Evolutionary conservation across 2,113 vertebrate genomes (phyloP).

Genomic region (Bagarius yarrelli): DNA sequence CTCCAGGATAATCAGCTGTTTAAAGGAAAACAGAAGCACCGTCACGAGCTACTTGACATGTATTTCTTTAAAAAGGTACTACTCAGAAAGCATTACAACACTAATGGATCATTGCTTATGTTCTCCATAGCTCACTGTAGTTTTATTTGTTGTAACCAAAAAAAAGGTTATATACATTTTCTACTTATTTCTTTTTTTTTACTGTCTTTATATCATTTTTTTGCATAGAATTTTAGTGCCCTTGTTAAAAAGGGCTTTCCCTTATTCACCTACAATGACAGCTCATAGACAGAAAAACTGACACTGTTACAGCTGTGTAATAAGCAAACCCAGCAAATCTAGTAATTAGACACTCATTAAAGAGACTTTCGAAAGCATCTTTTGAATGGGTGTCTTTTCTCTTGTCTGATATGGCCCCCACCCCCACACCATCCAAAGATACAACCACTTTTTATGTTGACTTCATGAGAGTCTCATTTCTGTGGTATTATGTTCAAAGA

Average conservation of each 20-base stretch:
- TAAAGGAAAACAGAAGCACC: slow-evolving; percentile 8
- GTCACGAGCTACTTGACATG: background rate
- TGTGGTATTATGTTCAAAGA: slow-evolving; percentile 55
- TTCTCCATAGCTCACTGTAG: background rate
- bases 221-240: background rate
- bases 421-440: background rate
- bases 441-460: slow-evolving; percentile 8
- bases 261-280: background rate
- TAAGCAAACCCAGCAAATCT: background rate
- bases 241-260: background rate
- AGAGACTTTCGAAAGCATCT: background rate
- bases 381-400: slow-evolving; percentile 8
- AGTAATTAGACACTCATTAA: background rate
- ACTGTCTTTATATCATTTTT: background rate
- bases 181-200: no score
- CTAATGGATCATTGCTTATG: background rate
- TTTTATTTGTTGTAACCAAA: background rate
- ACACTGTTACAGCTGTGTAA: background rate
- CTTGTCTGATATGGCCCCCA: background rate
- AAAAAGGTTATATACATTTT: background rate
- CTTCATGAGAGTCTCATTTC: slow-evolving; percentile 43
- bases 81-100: background rate
- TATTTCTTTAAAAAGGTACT: background rate
- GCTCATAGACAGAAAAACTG: background rate
- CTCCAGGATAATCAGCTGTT: slow-evolving; percentile 89